Evolutionary conservation across 2,113 vertebrate species (phyloP), one percentile per base, ranked within the genome.

Genomic region (Python bivittatus): DNA sequence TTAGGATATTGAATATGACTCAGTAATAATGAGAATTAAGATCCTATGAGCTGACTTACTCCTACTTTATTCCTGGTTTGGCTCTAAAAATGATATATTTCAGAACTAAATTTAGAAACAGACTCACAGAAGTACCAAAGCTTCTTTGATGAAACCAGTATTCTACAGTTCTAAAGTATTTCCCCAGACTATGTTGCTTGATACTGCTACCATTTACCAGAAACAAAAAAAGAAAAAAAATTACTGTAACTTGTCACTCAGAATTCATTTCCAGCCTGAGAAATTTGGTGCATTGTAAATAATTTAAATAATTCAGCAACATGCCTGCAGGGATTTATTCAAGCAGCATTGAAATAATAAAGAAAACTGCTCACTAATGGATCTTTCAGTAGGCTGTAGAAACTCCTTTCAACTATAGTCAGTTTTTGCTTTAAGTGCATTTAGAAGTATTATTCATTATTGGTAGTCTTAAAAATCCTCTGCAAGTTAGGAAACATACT

Each of bases 291-390:
- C 42, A 60, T 42, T 90, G 61, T 83, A 87, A 93, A 93, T 88
- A 91, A 88, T 38, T 90, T 90, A 61, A 93, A 93, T 84, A 93
- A 91, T 91, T 91, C 54, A 93, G 89, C 44, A 54, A 58, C 56
- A n/a, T 84, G 68, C 72, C 89, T 61, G 64, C 6, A 84, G 23
- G 44, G 89, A 88, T 79, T 23, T 60, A 29, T 91, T 42, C 13
- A 84, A 61, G 57, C 25, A 91, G 84, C 89, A 90, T 1, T 13
- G 42, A 93, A 90, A 90, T 38, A 87, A 58, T 48, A 83, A 72
- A 90, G 33, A 57, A 52, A 29, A 87, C 1, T 90, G 84, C 29
- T 86, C 86, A n/a, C 53, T 90, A 90, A 93, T 90, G 89, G 89
- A 79, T 90, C 90, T 52, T 90, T 56, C 38, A 90, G 42, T 79